A percentile compares a stretch with the other conserved stretches of the same genome.
Evolutionary conservation across 2,888 invertebrate genomes (phyloP).

Genomic region (Andrena bicolor): DNA sequence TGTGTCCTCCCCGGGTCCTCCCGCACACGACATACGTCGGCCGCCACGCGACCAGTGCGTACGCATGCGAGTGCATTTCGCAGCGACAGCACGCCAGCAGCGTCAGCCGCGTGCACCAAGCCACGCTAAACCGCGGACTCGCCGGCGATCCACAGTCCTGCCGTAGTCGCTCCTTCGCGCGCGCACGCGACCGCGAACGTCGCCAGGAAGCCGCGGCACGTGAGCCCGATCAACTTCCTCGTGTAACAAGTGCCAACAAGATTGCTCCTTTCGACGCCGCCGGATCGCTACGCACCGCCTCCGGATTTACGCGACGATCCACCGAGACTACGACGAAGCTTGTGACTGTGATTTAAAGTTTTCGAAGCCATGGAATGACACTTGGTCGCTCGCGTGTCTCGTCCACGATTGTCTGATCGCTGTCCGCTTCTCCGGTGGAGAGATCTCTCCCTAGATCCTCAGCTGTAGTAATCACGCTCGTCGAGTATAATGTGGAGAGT

Average conservation of each 20-base stretch:
- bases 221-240: slow-evolving; percentile 44
- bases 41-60: slow-evolving; percentile 85
- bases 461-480: background rate
- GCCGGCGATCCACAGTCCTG: slow-evolving; percentile 24
- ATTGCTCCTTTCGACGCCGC: slow-evolving; percentile 26
- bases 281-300: background rate
- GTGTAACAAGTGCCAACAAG: slow-evolving; percentile 51
- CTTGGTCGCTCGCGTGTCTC: too few relatives aligned
- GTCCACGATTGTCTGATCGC: background rate
- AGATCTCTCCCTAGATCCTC: background rate
- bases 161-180: slow-evolving; percentile 36
- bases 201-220: slow-evolving; percentile 64
- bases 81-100: slow-evolving; percentile 15
- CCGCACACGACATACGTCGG: slow-evolving; percentile 85
- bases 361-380: too few relatives aligned
- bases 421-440: background rate
- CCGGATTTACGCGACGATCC: background rate
- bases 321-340: background rate
- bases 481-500: slow-evolving; percentile 81
- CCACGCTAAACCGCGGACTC: slow-evolving; percentile 15
- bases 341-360: too few relatives aligned
- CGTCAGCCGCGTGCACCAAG: slow-evolving; percentile 34
- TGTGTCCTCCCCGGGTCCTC: slow-evolving; percentile 82
- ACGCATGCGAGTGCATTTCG: slow-evolving; percentile 72
- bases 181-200: slow-evolving; percentile 67